Percentiles rank a stretch among this genome's conserved stretches.
phyloP scores from a whole-genome alignment of 2,888 invertebrate species.

The Cabera pusaria region DNA sequence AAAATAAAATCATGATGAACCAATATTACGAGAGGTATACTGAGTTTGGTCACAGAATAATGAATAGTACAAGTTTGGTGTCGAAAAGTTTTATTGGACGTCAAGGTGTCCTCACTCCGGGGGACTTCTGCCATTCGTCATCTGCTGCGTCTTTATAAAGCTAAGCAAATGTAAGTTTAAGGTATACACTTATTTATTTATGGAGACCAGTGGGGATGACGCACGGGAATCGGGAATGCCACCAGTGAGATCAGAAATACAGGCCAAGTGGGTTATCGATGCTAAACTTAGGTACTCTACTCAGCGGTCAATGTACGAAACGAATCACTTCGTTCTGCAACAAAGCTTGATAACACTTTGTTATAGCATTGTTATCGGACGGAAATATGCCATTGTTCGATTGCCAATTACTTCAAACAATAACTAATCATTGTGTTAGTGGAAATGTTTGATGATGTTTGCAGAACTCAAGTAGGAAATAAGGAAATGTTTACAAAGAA shows the following conservation, averaged over 20 bases:
- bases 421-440: conserved; percentile 33
- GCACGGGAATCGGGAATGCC: conserved; percentile 77
- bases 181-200: conserved; percentile 66
- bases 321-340: conserved; percentile 50
- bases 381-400: conserved; percentile 42
- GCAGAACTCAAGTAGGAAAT: conserved; percentile 18
- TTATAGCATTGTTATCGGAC: conserved; percentile 48
- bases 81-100: too few relatives aligned
- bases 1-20: too few relatives aligned
- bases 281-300: too few relatives aligned
- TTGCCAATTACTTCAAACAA: conserved; percentile 27
- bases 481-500: conserved; percentile 16
- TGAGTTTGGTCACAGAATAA: too few relatives aligned
- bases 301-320: conserved; percentile 64
- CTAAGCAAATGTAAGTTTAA: too few relatives aligned
- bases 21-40: too few relatives aligned
- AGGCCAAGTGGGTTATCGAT: conserved; percentile 64
- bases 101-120: too few relatives aligned
- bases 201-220: conserved; percentile 69
- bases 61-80: too few relatives aligned
- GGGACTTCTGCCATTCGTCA: too few relatives aligned
- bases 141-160: too few relatives aligned
- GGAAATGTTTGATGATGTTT: conserved; percentile 37
- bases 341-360: conserved; percentile 62
- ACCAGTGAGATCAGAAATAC: conserved; percentile 74